Evolutionary conservation across 1,140 invertebrate genomes (phyloP).

Genomic region (Drosophila mojavensis): DNA sequence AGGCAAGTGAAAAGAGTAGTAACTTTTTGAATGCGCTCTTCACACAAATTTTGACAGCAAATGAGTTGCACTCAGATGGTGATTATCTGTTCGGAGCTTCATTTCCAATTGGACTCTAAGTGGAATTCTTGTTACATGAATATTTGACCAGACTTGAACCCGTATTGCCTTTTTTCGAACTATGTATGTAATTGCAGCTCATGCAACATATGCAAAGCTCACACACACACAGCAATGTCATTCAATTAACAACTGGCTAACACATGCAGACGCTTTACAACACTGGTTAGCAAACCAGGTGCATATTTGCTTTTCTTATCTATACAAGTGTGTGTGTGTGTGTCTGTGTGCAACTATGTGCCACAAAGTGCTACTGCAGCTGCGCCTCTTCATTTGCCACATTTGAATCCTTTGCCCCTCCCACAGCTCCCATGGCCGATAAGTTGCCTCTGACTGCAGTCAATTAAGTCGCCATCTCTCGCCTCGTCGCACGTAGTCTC

Average conservation of each 20-base stretch:
- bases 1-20: not conserved
- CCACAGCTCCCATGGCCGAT: conserved; percentile 29
- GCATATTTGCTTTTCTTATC: not conserved
- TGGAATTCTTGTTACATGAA: not conserved
- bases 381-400: conserved; percentile 4
- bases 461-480: conserved; percentile 35
- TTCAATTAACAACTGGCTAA: conserved; percentile 40
- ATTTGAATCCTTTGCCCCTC: conserved; percentile 37
- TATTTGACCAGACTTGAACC: not conserved
- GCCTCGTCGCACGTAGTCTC: too few species aligned
- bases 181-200: conserved; percentile 4
- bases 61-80: not conserved
- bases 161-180: not conserved
- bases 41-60: not conserved
- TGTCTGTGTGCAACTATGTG: not conserved
- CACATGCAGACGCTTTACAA: conserved; percentile 19
- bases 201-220: conserved; percentile 1
- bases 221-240: conserved; percentile 14
- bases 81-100: not conserved
- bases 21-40: not conserved
- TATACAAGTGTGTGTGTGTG: not conserved
- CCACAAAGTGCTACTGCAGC: conserved; percentile 1
- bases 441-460: conserved; percentile 41
- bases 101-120: not conserved
- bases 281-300: not conserved